Percentiles rank a stretch among this genome's conserved stretches.
Conservation (phyloP, 2,888 invertebrate species). For the Nesidiocoris tenuis region DNA sequence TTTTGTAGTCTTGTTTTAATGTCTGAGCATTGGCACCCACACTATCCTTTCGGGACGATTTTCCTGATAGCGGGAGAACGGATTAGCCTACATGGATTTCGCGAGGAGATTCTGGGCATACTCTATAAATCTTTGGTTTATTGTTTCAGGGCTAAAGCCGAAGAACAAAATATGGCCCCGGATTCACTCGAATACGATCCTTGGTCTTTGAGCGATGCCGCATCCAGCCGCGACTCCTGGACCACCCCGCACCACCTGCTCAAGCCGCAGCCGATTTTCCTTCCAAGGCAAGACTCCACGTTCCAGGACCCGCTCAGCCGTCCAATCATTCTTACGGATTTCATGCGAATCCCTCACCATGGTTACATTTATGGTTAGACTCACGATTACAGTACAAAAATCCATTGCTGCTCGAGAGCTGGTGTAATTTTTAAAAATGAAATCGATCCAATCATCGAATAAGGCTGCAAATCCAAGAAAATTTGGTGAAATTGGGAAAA, state of each 20-base stretch:
- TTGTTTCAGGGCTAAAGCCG: constrained; percentile 26
- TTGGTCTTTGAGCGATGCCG: constrained; percentile 45
- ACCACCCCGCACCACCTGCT: constrained; percentile 34
- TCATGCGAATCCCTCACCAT: constrained; percentile 19
- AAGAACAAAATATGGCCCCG: constrained; percentile 50
- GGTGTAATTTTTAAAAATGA: too few relatives aligned
- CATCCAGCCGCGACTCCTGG: constrained; percentile 34
- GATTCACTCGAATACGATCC: constrained; percentile 51
- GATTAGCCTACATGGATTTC: too few relatives aligned
- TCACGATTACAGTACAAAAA: not conserved
- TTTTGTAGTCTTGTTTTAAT: too few relatives aligned
- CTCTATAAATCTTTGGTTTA: too few relatives aligned
- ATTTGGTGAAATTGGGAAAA: too few relatives aligned
- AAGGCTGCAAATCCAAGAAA: too few relatives aligned
- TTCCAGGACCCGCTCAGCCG: constrained; percentile 35
- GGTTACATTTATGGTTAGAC: constrained; percentile 24
- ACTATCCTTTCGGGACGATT: too few relatives aligned
- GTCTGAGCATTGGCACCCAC: too few relatives aligned
- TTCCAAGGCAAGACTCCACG: constrained; percentile 10
- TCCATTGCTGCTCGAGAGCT: not conserved
- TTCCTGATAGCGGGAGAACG: too few relatives aligned
- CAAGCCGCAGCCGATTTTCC: constrained; percentile 10
- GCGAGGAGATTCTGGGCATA: too few relatives aligned
- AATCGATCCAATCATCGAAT: too few relatives aligned
- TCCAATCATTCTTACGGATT: constrained; percentile 16